Evolutionary conservation across 1,140 invertebrate species (phyloP), one percentile per base, ranked within the genome.

Genomic region (Ganaspis sp.): DNA sequence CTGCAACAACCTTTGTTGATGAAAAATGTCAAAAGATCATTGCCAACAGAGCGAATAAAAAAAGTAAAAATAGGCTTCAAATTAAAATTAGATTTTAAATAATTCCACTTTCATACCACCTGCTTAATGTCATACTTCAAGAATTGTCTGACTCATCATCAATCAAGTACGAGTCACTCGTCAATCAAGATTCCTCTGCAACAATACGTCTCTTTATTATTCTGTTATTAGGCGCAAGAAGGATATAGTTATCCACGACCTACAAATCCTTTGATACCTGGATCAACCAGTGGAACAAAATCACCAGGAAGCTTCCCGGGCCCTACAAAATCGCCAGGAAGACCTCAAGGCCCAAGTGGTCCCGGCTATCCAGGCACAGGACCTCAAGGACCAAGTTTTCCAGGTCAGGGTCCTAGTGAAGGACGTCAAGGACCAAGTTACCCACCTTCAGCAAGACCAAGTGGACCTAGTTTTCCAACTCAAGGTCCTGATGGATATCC

Each of bases 241-340:
- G 90, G 90, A 53, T 91, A 91, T 74, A 80, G 78, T 72, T 91
- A 91, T 77, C 86, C 89, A 29, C 77, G 87, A 64, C 90, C 90
- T 54, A 76, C 37, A 74, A 90, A 89, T 76, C 86, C 86, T 4
- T 70, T 90, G 64, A 85, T 83, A 70, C 83, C 86, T 21, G 86
- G 85, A 58, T 78, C 79, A 72, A 79, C 84, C 5, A 53, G 77
- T 21, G 58, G 58, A n/a, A 49, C 15, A 15, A 49, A 49, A 64
- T 53, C 71, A 9, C 70, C 76, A 58, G 77, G 78, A 49, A 12
- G 40, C n/a, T 45, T 45, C 45, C 45, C n/a, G 45, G 45, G 45
- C 0, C 45, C 81, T 77, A 49, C 42, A 45, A 15, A 45, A 4
- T 58, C 81, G 21, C 26, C 58, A 64, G 58, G 58, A 64, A 77